phyloP scores from a whole-genome alignment of 2,888 invertebrate genomes.

The Lissocephala sabroskyi region DNA sequence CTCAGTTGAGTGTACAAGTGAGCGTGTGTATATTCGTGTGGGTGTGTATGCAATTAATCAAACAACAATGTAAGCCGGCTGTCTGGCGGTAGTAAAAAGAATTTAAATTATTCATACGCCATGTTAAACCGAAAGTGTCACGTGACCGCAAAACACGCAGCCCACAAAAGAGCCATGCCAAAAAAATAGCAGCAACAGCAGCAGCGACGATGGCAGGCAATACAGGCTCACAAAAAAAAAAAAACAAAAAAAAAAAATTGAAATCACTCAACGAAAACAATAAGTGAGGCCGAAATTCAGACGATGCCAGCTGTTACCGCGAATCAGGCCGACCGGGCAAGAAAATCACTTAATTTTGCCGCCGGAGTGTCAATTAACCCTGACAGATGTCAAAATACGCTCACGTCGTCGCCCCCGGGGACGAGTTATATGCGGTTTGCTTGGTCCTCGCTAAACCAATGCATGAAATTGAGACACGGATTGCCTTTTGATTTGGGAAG shows the following conservation, averaged over 20 bases:
- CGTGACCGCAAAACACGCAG: slow-evolving; percentile 1
- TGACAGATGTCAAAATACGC: slow-evolving; percentile 10
- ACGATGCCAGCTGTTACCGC: too few species aligned
- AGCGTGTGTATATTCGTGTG: too few species aligned
- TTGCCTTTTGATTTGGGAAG: too few species aligned
- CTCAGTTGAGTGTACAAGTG: background rate
- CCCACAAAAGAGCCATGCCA: background rate
- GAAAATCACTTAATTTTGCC: slow-evolving; percentile 5
- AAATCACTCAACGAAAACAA: background rate
- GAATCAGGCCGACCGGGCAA: background rate
- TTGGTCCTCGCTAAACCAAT: too few species aligned
- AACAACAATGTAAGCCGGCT: background rate
- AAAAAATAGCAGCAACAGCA: background rate
- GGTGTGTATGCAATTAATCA: background rate
- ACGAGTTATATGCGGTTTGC: slow-evolving; percentile 1
- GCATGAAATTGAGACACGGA: too few species aligned
- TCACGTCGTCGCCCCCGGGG: too few species aligned
- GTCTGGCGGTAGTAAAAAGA: background rate
- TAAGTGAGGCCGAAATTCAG: too few species aligned
- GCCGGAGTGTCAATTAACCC: slow-evolving; percentile 13
- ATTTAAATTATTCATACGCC: slow-evolving; percentile 4
- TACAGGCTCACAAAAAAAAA: background rate
- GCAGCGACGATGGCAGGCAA: too few species aligned
- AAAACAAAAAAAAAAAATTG: background rate
- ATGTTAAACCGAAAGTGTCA: slow-evolving; percentile 1